Conservation (phyloP, 2,113 vertebrate genomes). For the Lepus americanus region DNA sequence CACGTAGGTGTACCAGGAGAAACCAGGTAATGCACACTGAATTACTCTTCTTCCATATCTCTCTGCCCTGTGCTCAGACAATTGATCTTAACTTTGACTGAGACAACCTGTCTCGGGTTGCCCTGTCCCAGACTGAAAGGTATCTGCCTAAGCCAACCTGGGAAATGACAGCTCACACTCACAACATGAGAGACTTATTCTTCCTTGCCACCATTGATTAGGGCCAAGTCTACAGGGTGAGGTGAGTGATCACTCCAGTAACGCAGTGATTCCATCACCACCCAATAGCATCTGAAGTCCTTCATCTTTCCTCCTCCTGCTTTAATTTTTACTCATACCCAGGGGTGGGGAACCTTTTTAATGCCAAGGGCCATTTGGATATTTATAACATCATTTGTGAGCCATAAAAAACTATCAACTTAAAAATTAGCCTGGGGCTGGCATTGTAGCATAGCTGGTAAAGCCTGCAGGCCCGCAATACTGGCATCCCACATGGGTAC, state of each 20-base stretch:
- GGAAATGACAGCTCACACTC: not conserved
- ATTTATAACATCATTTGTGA: no score
- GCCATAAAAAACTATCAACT: no score
- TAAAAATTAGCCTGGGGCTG: no score
- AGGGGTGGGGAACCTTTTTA: no score
- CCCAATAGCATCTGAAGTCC: not conserved
- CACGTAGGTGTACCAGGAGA: not conserved
- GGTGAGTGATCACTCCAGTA: not conserved
- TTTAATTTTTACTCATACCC: not conserved
- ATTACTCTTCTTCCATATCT: not conserved
- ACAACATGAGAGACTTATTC: not conserved
- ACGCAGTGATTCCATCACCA: not conserved
- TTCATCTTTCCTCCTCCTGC: not conserved
- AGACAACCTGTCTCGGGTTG: not conserved
- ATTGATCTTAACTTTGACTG: not conserved
- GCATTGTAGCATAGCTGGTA: no score
- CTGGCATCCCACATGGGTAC: no score
- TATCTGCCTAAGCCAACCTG: not conserved
- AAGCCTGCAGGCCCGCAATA: no score
- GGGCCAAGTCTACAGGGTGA: not conserved
- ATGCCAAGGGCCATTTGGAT: no score
- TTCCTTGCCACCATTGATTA: not conserved
- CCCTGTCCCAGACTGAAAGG: not conserved
- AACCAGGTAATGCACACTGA: not conserved
- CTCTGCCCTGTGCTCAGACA: not conserved